Evolutionary conservation across 2,113 vertebrate genomes (phyloP).

Genomic region (Phylloscopus whistleri): DNA sequence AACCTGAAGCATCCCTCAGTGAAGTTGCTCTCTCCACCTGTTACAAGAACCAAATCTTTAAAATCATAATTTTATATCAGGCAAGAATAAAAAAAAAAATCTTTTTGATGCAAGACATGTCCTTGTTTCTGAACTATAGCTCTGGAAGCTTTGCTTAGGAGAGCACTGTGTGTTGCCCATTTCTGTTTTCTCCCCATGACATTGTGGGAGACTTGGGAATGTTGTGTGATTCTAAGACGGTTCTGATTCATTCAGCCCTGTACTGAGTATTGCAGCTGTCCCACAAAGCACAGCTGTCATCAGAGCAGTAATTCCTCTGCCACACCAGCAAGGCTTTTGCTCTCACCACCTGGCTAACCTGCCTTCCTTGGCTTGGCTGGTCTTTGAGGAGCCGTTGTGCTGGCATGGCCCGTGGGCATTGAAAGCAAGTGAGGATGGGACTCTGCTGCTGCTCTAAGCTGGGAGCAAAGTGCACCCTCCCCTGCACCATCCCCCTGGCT

Average conservation of each 20-base stretch:
- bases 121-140: not conserved
- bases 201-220: not conserved
- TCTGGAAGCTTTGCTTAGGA: not conserved
- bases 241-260: not conserved
- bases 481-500: not conserved
- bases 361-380: not conserved
- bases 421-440: not conserved
- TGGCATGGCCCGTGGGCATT: fast-evolving
- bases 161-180: not conserved
- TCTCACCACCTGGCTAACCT: not conserved
- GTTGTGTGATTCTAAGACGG: not conserved
- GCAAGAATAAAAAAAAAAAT: not conserved
- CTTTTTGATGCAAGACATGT: not conserved
- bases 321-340: not conserved
- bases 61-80: not conserved
- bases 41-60: not conserved
- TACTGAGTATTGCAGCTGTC: not conserved
- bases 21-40: not conserved
- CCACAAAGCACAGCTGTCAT: not conserved
- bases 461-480: not conserved
- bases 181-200: not conserved
- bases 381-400: not conserved
- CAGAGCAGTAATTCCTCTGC: not conserved
- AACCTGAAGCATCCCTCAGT: not conserved
- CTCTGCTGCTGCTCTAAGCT: not conserved